Conservation (phyloP, 1,140 invertebrate species). For the Contarinia nasturtii region DNA sequence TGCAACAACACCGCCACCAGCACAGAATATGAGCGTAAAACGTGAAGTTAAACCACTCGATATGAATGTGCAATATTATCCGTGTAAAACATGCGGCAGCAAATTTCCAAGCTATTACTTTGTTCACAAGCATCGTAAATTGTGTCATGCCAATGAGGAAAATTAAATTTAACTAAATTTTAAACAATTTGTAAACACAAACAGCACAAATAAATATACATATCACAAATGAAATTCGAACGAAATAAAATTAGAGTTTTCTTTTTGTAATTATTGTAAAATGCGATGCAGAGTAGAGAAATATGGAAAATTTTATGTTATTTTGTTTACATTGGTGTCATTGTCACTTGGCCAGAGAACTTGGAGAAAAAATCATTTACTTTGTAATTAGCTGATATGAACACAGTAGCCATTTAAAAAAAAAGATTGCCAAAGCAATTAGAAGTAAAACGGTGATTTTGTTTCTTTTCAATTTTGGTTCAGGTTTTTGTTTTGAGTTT, state of each 20-base stretch:
- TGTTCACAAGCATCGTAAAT: conserved; percentile 75
- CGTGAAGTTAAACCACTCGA: conserved; percentile 44
- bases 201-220: too few relatives aligned
- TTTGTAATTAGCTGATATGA: too few relatives aligned
- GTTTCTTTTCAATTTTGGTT: too few relatives aligned
- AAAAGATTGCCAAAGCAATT: too few relatives aligned
- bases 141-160: conserved; percentile 53
- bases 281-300: neutral
- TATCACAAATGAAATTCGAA: neutral
- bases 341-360: too few relatives aligned
- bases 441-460: too few relatives aligned
- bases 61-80: conserved; percentile 76
- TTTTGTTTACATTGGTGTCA: too few relatives aligned
- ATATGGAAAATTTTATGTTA: too few relatives aligned
- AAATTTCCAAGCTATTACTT: conserved; percentile 88
- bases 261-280: neutral
- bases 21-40: conserved; percentile 6
- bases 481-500: too few relatives aligned
- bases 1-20: neutral
- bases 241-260: neutral
- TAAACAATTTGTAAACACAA: too few relatives aligned
- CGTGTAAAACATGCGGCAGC: conserved; percentile 76
- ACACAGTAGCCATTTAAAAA: too few relatives aligned
- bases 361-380: too few relatives aligned
- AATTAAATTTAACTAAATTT: conserved; percentile 3